Base-by-base conservation (phyloP, 2,113 vertebrate genomes). In the Ochotona princeps region DNA sequence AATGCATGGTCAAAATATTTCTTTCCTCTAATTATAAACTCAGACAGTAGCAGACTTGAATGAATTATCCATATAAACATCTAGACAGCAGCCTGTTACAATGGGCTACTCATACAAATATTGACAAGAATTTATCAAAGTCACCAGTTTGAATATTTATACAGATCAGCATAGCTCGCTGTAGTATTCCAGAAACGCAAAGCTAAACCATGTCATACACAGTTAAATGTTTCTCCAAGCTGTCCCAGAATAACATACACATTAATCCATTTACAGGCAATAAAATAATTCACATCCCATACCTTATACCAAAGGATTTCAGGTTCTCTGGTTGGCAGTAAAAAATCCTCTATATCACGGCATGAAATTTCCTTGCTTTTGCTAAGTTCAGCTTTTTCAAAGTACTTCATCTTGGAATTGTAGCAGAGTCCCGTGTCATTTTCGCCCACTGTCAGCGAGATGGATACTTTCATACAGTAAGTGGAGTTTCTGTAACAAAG, bases 381-480 rank as follows among this genome's bases (percentile, higher is more conserved):
- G 98, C 99, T 99, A 91, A 99, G 98, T 96, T 99, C 99, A 49
- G 99, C 99, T 98, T 99, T 99, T 98, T 99, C 99, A 97, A 98
- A 99, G 95, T 99, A 99, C 97, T 99, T 99, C 99, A 99, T 99
- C 97, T 99, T 99, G 97, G 99, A 99, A 98, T 99, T 99, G 98
- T 99, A 99, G 98, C 99, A 99, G 92, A 99, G 98, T 97, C 99
- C 99, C 4, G 99, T 99, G 97, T 99, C 99, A 84, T 99, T 99
- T 98, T 99, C 99, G 15, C 99, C 99, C 97, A 99, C 99, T 0
- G 98, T 99, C 97, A 99, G 98, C 0, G 99, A 99, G 98, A 99
- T 99, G 97, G 99, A 99, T 95, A 99, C 99, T 98, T 99, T 99
- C 99, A 99, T 99, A 98, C 99, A 99, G 95, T 99, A 99, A 7